Percentiles rank a stretch among this genome's conserved stretches.
These are phyloP conservation scores for Rhodinocichla rosea DNA, from an alignment of 2,113 vertebrate species.

Conservation along the genomic window DNA sequence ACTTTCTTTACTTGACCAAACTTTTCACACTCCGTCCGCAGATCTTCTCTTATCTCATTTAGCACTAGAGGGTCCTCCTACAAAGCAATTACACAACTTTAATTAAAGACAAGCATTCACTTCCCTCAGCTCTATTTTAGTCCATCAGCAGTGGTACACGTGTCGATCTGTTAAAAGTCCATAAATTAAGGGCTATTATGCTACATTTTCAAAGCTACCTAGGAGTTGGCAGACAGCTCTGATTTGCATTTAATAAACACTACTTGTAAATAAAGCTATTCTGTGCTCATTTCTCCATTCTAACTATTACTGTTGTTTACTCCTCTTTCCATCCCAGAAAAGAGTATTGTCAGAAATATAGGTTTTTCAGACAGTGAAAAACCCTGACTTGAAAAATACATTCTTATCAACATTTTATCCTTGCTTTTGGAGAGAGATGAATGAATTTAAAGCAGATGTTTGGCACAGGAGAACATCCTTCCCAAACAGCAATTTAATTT, in stretches of 20 bases:
- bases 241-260: background rate
- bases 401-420: background rate
- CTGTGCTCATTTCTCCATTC: background rate
- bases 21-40: constrained; percentile 92
- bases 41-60: constrained; percentile 95
- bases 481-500: background rate
- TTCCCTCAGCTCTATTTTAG: background rate
- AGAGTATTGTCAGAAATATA: background rate
- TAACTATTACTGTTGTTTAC: background rate
- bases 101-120: background rate
- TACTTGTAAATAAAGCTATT: background rate
- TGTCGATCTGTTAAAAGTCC: background rate
- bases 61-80: constrained; percentile 94
- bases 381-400: background rate
- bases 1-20: constrained; percentile 95
- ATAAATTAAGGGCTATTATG: background rate
- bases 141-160: background rate
- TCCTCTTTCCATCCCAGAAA: background rate
- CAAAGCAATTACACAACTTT: background rate
- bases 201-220: background rate
- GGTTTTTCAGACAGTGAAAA: background rate
- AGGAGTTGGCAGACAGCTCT: background rate
- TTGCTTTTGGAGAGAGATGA: background rate
- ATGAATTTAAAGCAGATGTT: background rate
- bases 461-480: background rate